A percentile compares a stretch with the other conserved stretches of the same genome.
Conservation (phyloP, 2,113 vertebrate species). For the Geococcyx californianus region DNA sequence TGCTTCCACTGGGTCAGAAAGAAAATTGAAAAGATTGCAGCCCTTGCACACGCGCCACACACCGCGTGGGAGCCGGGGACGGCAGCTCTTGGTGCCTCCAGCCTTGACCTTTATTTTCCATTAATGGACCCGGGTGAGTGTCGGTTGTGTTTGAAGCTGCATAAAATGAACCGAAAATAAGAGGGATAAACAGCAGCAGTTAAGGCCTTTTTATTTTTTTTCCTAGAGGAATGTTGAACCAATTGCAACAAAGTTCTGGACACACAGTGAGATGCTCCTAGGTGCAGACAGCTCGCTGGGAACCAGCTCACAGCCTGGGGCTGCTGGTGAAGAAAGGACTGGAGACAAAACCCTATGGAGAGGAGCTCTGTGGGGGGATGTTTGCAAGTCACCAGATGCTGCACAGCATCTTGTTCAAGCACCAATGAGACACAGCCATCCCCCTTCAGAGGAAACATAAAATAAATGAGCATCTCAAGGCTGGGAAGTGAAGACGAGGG, state of each 20-base stretch:
- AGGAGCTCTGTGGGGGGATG: rapidly evolving
- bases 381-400: background rate
- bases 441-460: background rate
- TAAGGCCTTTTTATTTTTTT: background rate
- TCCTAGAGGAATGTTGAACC: slow-evolving; percentile 35
- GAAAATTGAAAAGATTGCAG: slow-evolving; percentile 47
- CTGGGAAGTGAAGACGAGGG: background rate
- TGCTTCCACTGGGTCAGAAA: background rate
- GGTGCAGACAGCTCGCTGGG: background rate
- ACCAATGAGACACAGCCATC: background rate
- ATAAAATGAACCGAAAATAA: slow-evolving; percentile 68
- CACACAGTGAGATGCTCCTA: background rate
- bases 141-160: slow-evolving; percentile 50
- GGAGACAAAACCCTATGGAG: background rate
- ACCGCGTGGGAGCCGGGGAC: background rate
- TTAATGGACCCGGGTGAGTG: slow-evolving; percentile 57
- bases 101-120: slow-evolving; percentile 74
- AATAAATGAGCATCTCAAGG: rapidly evolving
- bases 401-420: background rate
- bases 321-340: background rate
- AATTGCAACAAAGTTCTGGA: background rate
- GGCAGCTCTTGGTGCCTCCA: slow-evolving; percentile 10
- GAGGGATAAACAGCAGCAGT: slow-evolving; percentile 62
- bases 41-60: background rate
- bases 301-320: background rate